Base-by-base conservation (phyloP, 1,140 invertebrate species). In the Laodelphax striatellus region DNA sequence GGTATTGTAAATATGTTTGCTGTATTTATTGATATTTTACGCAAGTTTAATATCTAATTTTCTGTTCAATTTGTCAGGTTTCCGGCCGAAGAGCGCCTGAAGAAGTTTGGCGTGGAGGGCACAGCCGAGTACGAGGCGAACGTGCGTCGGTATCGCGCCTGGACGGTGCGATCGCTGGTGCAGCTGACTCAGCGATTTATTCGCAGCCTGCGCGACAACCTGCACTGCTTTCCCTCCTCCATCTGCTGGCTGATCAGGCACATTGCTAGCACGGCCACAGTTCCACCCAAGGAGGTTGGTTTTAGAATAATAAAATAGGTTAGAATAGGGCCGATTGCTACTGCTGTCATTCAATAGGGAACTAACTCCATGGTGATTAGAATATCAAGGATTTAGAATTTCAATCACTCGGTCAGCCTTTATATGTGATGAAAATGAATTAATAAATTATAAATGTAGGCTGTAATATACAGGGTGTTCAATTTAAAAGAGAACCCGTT, bases 161-260 rank as follows among this genome's bases (percentile, higher is more conserved):
- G 83, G 77, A 87, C 83, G 0, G 81, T 92, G n/a, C 84, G 85
- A 55, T 88, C 90, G 65, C 76, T 98, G 58, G 86, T 86, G 57
- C 79, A 83, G 21, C 81, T 96, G 38, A 83, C 90, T 1, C 85
- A 85, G 68, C 78, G 81, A 65, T 98, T 98, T 70, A 86, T 98
- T 55, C 74, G 79, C 8, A 89, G 88, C 52, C 83, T 99, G 62
- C 79, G 84, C 50, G 86, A 90, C 62, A 92, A 92, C 70, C 88
- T 96, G 77, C 83, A 89, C 58, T 91, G 90, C 68, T 98, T 99
- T 76, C 96, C 96, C 0, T 83, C 86, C 6, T 81, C 85, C n/a
- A 74, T 89, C 9, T 81, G 82, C 31, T 90, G 87, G 87, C 78
- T 89, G 38, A 81, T 89, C 0, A 80, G 85, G 62, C 87, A 89